Evolutionary conservation across 2,113 vertebrate genomes (phyloP), one percentile per base, ranked within the genome.

Genomic region (Sterrhoptilus dennistouni): DNA sequence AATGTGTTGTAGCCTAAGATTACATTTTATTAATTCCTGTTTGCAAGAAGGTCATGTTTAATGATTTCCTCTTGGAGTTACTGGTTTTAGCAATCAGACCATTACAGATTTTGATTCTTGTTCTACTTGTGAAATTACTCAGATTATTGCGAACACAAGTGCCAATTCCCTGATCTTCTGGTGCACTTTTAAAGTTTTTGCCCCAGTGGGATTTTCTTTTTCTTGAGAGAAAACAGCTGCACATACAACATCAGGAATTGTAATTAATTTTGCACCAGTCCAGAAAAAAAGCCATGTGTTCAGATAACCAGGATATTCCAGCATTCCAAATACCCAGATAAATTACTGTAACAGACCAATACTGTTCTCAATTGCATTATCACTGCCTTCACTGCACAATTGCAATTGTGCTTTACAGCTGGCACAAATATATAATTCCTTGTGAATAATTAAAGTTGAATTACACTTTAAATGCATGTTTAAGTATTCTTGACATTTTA

Each of bases 1-100:
- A 84, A 89, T 42, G 5, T 94, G 66, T 57, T 71, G 22, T 88
- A 90, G 33, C 75, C 42, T 47, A 85, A 82, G 66, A 96, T 77
- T 92, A 50, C 60, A 40, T 71, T 68, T 92, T 82, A 78, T 87
- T 79, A 75, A 93, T 93, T 94, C 63, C 54, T 94, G 59, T 92
- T 95, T 89, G 78, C 50, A 80, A 87, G 77, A 93, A 88, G 74
- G 66, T 92, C 82, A 76, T 15, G 6, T 84, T 50, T 92, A 84
- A 93, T 70, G 21, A 76, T 95, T 84, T 96, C 79, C 89, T 91
- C 78, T 91, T 36, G 21, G 44, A 95, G 36, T 70, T 88, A 80
- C 87, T 72, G 24, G 3, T 63, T 95, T 93, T 94, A 96, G 70
- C 47, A 54, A 44, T 49, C 56, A 81, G 35, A 80, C 45, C 50